These are phyloP conservation scores for Aphelenchoides avenae DNA, from an alignment of 1,140 invertebrate species.

Conservation along the genomic window DNA sequence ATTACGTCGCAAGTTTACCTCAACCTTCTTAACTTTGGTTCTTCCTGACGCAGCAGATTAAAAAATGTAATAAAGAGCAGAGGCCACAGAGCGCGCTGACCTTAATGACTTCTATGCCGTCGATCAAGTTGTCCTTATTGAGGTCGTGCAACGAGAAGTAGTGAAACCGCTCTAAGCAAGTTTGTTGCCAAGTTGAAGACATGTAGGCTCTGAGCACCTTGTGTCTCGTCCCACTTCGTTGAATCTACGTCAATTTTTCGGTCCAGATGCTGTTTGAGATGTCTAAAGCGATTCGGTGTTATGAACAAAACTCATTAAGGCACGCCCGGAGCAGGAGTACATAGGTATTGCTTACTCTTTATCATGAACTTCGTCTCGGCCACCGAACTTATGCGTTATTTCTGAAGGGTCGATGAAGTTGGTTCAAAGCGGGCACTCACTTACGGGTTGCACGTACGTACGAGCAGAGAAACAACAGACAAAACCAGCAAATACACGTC, in stretches of 20 bases:
- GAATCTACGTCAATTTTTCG: slow-evolving; percentile 28
- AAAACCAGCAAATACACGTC: too few relatives aligned
- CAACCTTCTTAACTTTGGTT: not conserved
- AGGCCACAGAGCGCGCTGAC: not conserved
- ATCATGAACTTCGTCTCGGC: slow-evolving; percentile 23
- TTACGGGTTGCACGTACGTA: too few relatives aligned
- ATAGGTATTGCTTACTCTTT: slow-evolving; percentile 17
- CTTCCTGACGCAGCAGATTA: not conserved
- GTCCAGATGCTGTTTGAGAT: slow-evolving; percentile 31
- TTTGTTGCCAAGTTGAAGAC: not conserved
- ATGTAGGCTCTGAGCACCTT: too few relatives aligned
- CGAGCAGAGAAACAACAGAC: too few relatives aligned
- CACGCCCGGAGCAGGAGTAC: too few relatives aligned
- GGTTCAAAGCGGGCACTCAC: too few relatives aligned
- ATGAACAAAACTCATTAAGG: not conserved
- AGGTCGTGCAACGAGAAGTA: slow-evolving; percentile 34
- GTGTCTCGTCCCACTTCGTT: slow-evolving; percentile 11
- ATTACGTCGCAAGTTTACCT: too few relatives aligned
- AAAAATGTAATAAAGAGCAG: not conserved
- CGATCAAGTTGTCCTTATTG: slow-evolving; percentile 21
- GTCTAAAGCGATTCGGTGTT: slow-evolving; percentile 11
- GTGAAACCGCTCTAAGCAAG: slow-evolving; percentile 24
- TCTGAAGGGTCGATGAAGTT: slow-evolving; percentile 2
- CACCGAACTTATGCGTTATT: slow-evolving; percentile 13
- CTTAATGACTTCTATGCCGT: slow-evolving; percentile 28